Conservation (phyloP, 2,113 vertebrate genomes). For the Drymodes brunneopygia region DNA sequence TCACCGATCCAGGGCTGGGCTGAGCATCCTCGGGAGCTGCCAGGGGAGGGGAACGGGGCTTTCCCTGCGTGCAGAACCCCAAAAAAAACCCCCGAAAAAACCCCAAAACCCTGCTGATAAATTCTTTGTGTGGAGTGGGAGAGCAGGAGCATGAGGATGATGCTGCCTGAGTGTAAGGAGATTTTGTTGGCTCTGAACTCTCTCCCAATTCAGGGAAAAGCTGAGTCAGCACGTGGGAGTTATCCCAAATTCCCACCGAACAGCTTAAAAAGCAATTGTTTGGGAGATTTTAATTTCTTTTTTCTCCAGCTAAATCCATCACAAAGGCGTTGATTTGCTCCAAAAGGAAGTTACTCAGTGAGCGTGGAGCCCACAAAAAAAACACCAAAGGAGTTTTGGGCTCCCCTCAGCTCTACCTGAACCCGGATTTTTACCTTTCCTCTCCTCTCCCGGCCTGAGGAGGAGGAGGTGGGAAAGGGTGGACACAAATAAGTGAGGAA, state of each 20-base stretch:
- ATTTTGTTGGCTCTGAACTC: not conserved
- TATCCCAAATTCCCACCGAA: not conserved
- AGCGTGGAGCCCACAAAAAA: not conserved
- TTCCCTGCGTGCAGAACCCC: not conserved
- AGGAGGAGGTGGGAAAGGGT: not conserved
- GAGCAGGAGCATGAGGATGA: not conserved
- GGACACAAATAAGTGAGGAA: too few relatives aligned
- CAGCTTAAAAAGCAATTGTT: not conserved
- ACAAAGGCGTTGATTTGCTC: not conserved
- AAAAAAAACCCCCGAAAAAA: not conserved
- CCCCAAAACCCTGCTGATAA: not conserved
- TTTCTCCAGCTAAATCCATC: not conserved
- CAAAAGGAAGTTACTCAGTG: not conserved
- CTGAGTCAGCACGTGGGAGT: not conserved
- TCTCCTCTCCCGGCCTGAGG: not conserved
- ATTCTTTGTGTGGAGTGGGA: not conserved
- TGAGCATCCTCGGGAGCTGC: not conserved
- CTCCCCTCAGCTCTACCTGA: not conserved
- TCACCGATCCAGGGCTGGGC: not conserved
- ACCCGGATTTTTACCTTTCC: not conserved
- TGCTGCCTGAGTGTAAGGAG: not conserved
- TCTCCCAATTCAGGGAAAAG: not conserved
- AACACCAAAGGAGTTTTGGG: not conserved
- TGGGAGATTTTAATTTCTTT: not conserved
- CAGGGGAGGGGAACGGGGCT: not conserved